These are phyloP conservation scores for Agraylea sexmaculata DNA, from an alignment of 1,140 invertebrate genomes.

Conservation along the genomic window DNA sequence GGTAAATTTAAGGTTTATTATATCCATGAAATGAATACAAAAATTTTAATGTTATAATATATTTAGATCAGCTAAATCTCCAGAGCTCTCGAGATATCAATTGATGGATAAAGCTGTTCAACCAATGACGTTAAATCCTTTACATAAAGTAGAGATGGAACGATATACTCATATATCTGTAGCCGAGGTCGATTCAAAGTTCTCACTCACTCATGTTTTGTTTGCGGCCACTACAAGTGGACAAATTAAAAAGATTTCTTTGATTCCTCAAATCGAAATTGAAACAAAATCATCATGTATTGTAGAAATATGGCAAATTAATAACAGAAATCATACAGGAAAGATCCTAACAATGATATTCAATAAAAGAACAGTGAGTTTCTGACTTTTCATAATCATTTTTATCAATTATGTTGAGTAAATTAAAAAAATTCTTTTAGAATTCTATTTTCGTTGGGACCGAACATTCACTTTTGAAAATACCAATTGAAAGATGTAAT, in stretches of 20 bases:
- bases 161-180: conserved; percentile 70
- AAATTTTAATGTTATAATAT: too few species aligned
- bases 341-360: conserved; percentile 53
- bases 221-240: conserved; percentile 68
- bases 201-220: conserved; percentile 51
- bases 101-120: conserved; percentile 80
- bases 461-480: conserved; percentile 48
- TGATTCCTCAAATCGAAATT: conserved; percentile 49
- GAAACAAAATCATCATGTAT: conserved; percentile 52
- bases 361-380: conserved; percentile 46
- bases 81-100: conserved; percentile 69
- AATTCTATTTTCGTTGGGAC: conserved; percentile 64
- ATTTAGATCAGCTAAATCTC: conserved; percentile 25
- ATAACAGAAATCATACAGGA: conserved; percentile 36
- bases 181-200: conserved; percentile 59
- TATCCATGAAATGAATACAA: too few species aligned
- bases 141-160: conserved; percentile 59
- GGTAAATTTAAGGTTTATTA: conserved; percentile 4
- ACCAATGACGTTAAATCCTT: conserved; percentile 51
- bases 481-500: conserved; percentile 60
- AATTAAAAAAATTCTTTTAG: conserved; percentile 1
- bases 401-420: conserved; percentile 4
- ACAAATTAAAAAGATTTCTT: conserved; percentile 67
- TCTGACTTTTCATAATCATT: background rate
- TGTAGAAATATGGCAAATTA: conserved; percentile 63